Conservation (phyloP, 2,888 invertebrate species). For the Lasioglossum leucozonium region DNA sequence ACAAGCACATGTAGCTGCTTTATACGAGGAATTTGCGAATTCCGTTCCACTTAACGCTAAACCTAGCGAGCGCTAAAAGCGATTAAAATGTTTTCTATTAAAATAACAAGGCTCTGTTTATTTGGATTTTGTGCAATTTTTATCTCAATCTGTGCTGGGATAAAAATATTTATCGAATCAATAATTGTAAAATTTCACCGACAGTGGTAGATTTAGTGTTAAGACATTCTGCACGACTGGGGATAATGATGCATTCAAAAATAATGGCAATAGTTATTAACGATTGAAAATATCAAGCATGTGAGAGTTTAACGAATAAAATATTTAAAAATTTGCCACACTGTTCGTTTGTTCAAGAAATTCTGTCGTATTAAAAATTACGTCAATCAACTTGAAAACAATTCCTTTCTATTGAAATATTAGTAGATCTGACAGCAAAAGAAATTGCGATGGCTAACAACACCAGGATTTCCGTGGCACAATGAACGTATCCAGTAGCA, state of each 20-base stretch:
- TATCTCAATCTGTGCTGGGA: no score
- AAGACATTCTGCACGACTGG: neutral
- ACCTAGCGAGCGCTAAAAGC: no score
- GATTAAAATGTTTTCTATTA: no score
- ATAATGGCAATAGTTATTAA: neutral
- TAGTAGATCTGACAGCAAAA: neutral
- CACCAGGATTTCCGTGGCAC: neutral
- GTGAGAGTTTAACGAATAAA: neutral
- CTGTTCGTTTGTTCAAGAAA: neutral
- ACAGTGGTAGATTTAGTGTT: no score
- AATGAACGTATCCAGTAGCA: neutral
- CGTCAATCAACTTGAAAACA: neutral
- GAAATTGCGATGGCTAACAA: neutral
- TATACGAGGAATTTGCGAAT: neutral
- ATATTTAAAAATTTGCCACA: neutral
- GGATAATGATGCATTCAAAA: neutral
- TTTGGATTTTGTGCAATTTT: no score
- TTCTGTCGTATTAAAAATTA: neutral
- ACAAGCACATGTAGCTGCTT: neutral
- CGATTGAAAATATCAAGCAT: neutral
- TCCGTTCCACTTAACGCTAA: no score
- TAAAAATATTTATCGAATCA: no score
- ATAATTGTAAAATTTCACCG: no score
- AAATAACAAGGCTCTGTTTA: no score
- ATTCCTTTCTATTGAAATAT: neutral